These are phyloP conservation scores for Euglossa dilemma DNA, from an alignment of 1,140 invertebrate species.

Conservation along the genomic window DNA sequence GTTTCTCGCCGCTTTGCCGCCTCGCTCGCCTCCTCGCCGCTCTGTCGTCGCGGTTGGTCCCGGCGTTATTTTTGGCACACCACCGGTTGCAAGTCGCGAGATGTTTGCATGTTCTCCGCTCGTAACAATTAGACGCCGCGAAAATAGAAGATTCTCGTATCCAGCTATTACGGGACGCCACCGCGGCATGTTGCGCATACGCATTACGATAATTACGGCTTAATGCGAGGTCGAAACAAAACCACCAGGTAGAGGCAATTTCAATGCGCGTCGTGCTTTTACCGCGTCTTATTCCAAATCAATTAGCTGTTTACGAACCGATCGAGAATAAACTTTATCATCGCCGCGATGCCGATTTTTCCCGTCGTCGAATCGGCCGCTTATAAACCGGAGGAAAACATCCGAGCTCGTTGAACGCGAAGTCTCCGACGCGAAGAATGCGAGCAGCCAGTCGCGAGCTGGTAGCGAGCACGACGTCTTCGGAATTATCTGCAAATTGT, in stretches of 20 bases:
- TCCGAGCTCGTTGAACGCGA: no score
- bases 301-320: neutral
- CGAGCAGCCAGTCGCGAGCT: no score
- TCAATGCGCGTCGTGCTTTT: neutral
- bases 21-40: neutral
- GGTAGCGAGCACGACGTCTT: no score
- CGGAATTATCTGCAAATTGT: no score
- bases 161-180: neutral
- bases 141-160: constrained; percentile 12
- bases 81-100: neutral
- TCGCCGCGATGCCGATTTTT: no score
- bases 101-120: constrained; percentile 9
- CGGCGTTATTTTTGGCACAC: neutral
- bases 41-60: neutral
- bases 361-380: no score
- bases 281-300: neutral
- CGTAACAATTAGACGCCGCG: constrained; percentile 20
- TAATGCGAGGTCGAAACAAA: neutral
- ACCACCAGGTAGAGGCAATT: neutral
- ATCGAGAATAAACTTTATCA: neutral
- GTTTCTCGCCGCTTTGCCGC: neutral
- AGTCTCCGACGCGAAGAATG: no score
- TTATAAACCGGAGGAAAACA: neutral
- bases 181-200: neutral
- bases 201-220: neutral